phyloP scores from a whole-genome alignment of 2,797 vertebrate genomes.

The Cichlasoma orientale region DNA sequence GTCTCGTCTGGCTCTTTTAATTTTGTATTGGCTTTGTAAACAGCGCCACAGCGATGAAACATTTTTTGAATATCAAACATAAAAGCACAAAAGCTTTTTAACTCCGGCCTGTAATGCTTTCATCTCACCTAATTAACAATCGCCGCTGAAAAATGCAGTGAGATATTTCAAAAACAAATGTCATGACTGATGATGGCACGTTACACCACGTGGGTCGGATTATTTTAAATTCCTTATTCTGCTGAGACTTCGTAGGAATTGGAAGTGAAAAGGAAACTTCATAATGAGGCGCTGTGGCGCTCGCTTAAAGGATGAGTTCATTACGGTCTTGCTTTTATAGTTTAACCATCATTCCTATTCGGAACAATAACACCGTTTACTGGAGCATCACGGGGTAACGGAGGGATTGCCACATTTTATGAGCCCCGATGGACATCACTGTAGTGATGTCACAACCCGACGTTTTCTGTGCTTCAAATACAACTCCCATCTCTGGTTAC shows the following conservation, averaged over 20 bases:
- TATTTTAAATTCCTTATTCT: background rate
- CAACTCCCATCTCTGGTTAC: background rate
- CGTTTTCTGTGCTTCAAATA: background rate
- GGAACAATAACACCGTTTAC: background rate
- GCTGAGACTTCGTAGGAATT: background rate
- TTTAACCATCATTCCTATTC: background rate
- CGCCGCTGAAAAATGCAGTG: background rate
- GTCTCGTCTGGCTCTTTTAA: background rate
- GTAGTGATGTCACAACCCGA: background rate
- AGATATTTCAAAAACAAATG: background rate
- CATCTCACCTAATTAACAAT: constrained; percentile 1
- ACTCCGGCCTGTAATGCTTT: background rate
- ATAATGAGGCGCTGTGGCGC: background rate
- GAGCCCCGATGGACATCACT: rapidly evolving
- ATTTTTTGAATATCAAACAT: background rate
- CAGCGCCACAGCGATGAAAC: background rate
- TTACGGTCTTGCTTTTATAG: background rate
- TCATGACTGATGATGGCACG: background rate
- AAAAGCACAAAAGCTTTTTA: constrained; percentile 19
- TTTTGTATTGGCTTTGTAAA: background rate
- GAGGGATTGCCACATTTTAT: background rate
- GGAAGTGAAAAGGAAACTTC: background rate
- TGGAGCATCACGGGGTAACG: background rate
- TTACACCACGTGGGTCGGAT: background rate
- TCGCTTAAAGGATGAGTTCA: background rate